A percentile compares a stretch with the other conserved stretches of the same genome.
Evolutionary conservation across 1,140 invertebrate species (phyloP).

Genomic region (Paralvinella palmiformis): DNA sequence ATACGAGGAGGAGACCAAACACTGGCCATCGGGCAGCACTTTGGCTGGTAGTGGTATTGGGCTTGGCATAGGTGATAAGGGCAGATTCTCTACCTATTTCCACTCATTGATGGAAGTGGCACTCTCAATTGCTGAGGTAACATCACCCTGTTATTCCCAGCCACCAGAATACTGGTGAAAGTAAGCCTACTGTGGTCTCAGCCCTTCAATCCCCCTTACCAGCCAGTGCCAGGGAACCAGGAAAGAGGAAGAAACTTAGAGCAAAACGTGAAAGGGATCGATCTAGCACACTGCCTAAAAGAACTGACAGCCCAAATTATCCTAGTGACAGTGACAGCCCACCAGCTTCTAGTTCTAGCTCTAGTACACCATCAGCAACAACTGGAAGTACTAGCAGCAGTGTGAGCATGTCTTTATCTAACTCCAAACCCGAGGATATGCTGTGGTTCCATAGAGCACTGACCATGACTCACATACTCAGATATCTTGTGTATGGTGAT

Average conservation of each 20-base stretch:
- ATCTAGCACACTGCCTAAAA: slow-evolving; percentile 10
- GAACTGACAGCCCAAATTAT: too few relatives aligned
- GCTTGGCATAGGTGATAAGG: slow-evolving; percentile 37
- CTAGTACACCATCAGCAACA: not conserved
- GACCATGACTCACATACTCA: slow-evolving; percentile 39
- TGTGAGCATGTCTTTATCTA: not conserved
- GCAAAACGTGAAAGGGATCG: slow-evolving; percentile 37
- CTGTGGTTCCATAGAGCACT: slow-evolving; percentile 44
- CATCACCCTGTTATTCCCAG: slow-evolving; percentile 13
- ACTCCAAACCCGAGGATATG: slow-evolving; percentile 39
- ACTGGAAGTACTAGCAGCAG: not conserved
- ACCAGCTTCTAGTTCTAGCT: not conserved
- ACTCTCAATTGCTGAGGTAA: slow-evolving; percentile 45
- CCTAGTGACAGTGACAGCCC: slow-evolving; percentile 5
- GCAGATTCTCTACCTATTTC: slow-evolving; percentile 45
- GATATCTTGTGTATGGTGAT: slow-evolving; percentile 36
- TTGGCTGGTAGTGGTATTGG: slow-evolving; percentile 32
- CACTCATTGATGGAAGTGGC: slow-evolving; percentile 44
- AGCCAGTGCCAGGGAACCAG: slow-evolving; percentile 25
- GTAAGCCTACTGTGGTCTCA: slow-evolving; percentile 18
- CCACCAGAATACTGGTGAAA: slow-evolving; percentile 1
- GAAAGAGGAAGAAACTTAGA: slow-evolving; percentile 46
- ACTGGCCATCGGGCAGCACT: slow-evolving; percentile 26
- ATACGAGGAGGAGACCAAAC: slow-evolving; percentile 45
- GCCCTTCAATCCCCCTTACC: slow-evolving; percentile 14